phyloP scores from a whole-genome alignment of 1,140 invertebrate species.

The Bactericera cockerelli region DNA sequence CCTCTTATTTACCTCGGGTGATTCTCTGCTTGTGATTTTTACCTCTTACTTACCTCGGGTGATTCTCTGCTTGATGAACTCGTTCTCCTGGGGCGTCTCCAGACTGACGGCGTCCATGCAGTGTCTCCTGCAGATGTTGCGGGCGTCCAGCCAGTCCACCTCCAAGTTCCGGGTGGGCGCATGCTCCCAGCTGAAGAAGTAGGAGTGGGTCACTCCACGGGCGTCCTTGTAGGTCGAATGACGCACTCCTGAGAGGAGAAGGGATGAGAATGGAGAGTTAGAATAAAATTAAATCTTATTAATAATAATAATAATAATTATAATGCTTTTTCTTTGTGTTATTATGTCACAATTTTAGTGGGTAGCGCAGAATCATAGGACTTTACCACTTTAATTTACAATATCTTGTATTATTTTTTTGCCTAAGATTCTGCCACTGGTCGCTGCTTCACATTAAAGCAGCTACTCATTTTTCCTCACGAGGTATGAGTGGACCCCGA shows the following conservation, averaged over 20 bases:
- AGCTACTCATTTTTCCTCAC: too few species aligned
- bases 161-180: slow-evolving; percentile 65
- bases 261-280: slow-evolving; percentile 20
- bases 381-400: too few species aligned
- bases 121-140: slow-evolving; percentile 80
- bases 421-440: too few species aligned
- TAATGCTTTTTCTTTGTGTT: too few species aligned
- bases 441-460: too few species aligned
- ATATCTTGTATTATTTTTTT: too few species aligned
- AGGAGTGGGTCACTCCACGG: slow-evolving; percentile 67
- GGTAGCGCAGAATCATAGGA: too few species aligned
- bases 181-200: slow-evolving; percentile 90
- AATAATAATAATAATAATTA: not conserved
- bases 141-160: slow-evolving; percentile 77
- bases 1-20: too few species aligned
- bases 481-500: too few species aligned
- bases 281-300: slow-evolving; percentile 6
- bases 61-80: slow-evolving; percentile 74
- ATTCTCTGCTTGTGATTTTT: too few species aligned
- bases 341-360: too few species aligned
- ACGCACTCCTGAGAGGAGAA: slow-evolving; percentile 45
- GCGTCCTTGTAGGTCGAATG: slow-evolving; percentile 74
- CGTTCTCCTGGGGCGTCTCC: slow-evolving; percentile 78
- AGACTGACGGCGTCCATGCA: slow-evolving; percentile 85
- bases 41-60: slow-evolving; percentile 42